Evolutionary conservation across 2,113 vertebrate species (phyloP).

Genomic region (Hoplias malabaricus): DNA sequence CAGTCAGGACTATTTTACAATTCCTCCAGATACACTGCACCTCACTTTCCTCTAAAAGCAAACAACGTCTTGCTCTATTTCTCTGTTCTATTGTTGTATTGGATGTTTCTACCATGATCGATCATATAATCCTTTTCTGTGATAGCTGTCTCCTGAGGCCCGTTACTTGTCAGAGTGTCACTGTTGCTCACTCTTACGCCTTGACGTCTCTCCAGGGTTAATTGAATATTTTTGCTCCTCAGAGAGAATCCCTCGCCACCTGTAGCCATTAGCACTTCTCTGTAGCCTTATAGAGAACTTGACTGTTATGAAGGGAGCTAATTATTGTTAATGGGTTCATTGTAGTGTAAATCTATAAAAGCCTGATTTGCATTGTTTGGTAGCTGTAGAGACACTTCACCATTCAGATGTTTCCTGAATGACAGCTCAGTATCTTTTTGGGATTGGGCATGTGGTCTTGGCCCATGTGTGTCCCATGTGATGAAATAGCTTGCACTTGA

Average conservation of each 20-base stretch:
- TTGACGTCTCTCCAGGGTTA: neutral
- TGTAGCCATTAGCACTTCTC: conserved; percentile 15
- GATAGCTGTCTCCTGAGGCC: neutral
- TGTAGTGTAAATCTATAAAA: conserved; percentile 22
- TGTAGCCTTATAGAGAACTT: neutral
- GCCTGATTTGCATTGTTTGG: neutral
- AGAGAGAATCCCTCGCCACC: conserved; percentile 15
- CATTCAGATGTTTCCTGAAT: neutral
- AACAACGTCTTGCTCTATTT: neutral
- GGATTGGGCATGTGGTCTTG: neutral
- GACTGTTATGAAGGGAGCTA: neutral
- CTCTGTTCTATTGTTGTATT: neutral
- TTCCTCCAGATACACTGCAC: neutral
- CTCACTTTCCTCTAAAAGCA: neutral
- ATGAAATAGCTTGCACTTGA: too few relatives aligned
- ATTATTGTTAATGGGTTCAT: conserved; percentile 1
- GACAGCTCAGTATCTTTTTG: neutral
- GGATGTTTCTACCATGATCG: neutral
- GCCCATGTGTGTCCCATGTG: too few relatives aligned
- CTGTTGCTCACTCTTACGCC: neutral
- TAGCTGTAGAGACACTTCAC: neutral
- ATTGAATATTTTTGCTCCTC: conserved; percentile 18
- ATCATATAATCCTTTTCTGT: neutral
- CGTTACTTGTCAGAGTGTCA: neutral
- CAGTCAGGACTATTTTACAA: too few relatives aligned